A percentile compares a stretch with the other conserved stretches of the same genome.
These are phyloP conservation scores for Tenthredo scrophulariae DNA, from an alignment of 2,888 invertebrate genomes.

Conservation along the genomic window DNA sequence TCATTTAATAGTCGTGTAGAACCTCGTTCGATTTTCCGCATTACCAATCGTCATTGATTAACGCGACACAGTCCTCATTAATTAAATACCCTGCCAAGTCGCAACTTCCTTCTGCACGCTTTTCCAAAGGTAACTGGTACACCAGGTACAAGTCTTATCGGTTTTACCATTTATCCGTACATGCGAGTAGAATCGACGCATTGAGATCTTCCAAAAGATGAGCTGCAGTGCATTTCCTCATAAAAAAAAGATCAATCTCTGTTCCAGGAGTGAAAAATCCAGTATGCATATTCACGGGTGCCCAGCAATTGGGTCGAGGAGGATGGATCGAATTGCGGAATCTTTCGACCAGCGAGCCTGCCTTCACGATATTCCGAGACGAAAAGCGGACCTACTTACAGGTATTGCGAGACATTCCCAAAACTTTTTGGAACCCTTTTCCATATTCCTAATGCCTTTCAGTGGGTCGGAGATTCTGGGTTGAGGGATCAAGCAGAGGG, in stretches of 20 bases:
- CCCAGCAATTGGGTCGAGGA: constrained; percentile 88
- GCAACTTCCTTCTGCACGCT: background rate
- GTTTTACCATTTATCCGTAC: background rate
- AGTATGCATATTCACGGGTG: constrained; percentile 91
- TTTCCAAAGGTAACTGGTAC: background rate
- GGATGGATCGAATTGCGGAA: constrained; percentile 91
- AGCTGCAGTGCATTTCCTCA: background rate
- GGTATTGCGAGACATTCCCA: constrained; percentile 78
- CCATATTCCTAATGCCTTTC: constrained; percentile 66
- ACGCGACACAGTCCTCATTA: constrained; percentile 17
- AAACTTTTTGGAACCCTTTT: background rate
- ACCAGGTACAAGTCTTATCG: background rate
- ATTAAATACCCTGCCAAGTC: constrained; percentile 26
- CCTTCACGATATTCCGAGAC: constrained; percentile 90
- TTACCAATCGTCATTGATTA: constrained; percentile 19
- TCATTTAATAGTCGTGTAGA: constrained; percentile 31
- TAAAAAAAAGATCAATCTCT: background rate
- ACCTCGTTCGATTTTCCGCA: background rate
- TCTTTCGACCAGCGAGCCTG: constrained; percentile 87
- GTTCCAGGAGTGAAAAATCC: constrained; percentile 87
- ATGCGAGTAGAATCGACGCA: background rate
- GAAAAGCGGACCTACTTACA: constrained; percentile 90
- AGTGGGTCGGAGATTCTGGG: constrained; percentile 93
- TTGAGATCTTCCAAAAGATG: no score
- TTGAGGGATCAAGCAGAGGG: constrained; percentile 89